These are phyloP conservation scores for Strigamia crassipes DNA, from an alignment of 2,888 invertebrate genomes.

Conservation along the genomic window DNA sequence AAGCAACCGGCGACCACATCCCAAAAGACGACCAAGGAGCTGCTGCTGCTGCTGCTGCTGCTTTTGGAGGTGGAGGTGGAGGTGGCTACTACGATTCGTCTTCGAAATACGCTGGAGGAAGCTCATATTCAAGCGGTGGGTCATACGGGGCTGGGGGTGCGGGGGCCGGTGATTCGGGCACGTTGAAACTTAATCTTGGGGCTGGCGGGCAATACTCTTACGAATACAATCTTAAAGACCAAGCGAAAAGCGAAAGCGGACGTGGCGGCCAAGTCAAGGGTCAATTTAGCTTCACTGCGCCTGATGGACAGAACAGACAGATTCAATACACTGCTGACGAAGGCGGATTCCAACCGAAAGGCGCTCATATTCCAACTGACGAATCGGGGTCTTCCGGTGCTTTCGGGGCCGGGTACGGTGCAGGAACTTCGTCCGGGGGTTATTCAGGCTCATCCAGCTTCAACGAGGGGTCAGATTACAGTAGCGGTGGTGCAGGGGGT, in stretches of 20 bases:
- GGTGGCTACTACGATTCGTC: neutral
- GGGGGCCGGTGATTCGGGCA: neutral
- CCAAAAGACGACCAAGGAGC: neutral
- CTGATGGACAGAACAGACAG: constrained; percentile 12
- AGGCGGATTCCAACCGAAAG: constrained; percentile 18
- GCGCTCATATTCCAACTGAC: constrained; percentile 22
- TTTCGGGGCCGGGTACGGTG: neutral
- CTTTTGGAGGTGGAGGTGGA: neutral
- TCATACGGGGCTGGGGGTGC: neutral
- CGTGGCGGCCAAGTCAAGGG: constrained; percentile 39
- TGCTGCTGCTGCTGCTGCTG: neutral
- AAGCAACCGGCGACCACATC: constrained; percentile 34
- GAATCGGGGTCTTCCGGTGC: neutral
- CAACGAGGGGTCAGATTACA: neutral
- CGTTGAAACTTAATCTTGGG: constrained; percentile 5
- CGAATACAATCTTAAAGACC: constrained; percentile 6
- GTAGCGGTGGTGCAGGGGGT: neutral
- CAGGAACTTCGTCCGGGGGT: constrained; percentile 13
- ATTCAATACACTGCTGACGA: constrained; percentile 36
- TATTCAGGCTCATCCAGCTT: neutral
- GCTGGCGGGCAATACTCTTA: constrained; percentile 31
- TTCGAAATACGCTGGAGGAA: neutral
- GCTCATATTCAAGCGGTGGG: neutral
- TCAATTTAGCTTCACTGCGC: constrained; percentile 66
- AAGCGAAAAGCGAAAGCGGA: neutral